These are phyloP conservation scores for Tortrix viridana DNA, from an alignment of 2,888 invertebrate species.

Conservation along the genomic window DNA sequence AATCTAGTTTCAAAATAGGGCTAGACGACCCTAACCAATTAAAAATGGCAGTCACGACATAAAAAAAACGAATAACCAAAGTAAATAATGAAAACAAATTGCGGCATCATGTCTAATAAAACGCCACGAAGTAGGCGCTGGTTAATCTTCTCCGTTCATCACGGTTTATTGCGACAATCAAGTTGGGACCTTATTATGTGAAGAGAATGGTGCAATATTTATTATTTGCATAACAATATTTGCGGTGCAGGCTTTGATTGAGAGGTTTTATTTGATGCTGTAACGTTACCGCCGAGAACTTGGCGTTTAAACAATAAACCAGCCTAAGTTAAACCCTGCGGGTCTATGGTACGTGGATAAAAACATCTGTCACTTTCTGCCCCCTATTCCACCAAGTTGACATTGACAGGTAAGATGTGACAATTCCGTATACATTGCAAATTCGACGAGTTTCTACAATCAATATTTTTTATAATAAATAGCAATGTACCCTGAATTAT, in stretches of 20 bases:
- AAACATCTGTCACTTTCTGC: too few species aligned
- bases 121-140: slow-evolving; percentile 18
- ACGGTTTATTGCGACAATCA: slow-evolving; percentile 46
- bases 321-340: too few species aligned
- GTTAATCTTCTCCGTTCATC: slow-evolving; percentile 36
- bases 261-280: not conserved
- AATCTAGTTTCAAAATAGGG: too few species aligned
- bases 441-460: too few species aligned
- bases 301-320: too few species aligned
- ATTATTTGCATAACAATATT: not conserved
- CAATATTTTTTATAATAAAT: too few species aligned
- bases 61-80: slow-evolving; percentile 9
- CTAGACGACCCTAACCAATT: not conserved
- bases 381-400: too few species aligned
- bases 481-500: too few species aligned
- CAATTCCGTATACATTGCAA: too few species aligned
- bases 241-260: not conserved
- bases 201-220: not conserved
- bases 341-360: too few species aligned
- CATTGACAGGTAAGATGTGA: too few species aligned
- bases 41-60: slow-evolving; percentile 7
- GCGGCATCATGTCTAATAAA: slow-evolving; percentile 28
- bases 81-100: slow-evolving; percentile 31
- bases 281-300: not conserved
- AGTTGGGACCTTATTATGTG: not conserved